A percentile compares a stretch with the other conserved stretches of the same genome.
Evolutionary conservation across 2,797 vertebrate genomes (phyloP).

Genomic region (Aythya fuligula): DNA sequence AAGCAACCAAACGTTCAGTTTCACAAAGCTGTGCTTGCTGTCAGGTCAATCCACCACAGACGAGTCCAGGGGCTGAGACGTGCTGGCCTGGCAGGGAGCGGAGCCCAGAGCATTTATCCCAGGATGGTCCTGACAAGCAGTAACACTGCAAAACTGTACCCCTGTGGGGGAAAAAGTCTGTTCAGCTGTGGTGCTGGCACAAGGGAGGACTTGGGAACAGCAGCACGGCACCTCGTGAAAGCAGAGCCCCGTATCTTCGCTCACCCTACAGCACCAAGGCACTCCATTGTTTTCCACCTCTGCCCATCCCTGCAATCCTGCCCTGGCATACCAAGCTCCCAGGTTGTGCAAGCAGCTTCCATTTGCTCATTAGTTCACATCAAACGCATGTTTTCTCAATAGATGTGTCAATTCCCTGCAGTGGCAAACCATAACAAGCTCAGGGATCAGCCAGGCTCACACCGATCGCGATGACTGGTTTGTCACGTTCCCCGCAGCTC

Average conservation of each 20-base stretch:
- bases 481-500: neutral
- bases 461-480: neutral
- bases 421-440: slow-evolving; percentile 18
- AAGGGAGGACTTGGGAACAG: neutral
- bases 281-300: neutral
- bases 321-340: slow-evolving; percentile 3
- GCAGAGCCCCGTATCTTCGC: neutral
- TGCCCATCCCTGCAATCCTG: neutral
- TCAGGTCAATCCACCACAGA: neutral
- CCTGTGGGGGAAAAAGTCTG: neutral
- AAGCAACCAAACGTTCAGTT: neutral
- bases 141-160: neutral
- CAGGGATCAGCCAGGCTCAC: slow-evolving; percentile 6
- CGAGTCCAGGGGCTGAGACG: neutral
- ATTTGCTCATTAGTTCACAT: slow-evolving; percentile 34
- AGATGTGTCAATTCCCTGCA: slow-evolving; percentile 35
- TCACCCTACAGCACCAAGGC: neutral
- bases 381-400: slow-evolving; percentile 28
- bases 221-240: neutral
- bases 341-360: slow-evolving; percentile 42
- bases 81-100: neutral
- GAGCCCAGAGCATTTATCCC: neutral
- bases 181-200: neutral
- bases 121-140: neutral
- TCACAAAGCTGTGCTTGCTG: neutral